Conservation (phyloP, 1,140 invertebrate species). For the Sweltsa coloradensis region DNA sequence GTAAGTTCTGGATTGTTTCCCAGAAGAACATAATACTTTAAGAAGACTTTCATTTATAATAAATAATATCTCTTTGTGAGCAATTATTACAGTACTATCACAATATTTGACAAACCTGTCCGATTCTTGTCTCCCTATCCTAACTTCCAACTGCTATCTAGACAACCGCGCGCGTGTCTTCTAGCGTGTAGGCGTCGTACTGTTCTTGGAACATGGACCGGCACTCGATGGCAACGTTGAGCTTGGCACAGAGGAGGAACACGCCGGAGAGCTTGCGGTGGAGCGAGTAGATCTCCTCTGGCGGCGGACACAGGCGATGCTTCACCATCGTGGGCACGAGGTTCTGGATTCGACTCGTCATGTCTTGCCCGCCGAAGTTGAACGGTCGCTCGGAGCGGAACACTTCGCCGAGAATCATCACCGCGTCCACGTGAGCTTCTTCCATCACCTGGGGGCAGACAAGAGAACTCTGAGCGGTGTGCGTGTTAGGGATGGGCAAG, state of each 20-base stretch:
- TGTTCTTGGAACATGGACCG: constrained; percentile 75
- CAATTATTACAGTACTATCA: too few relatives aligned
- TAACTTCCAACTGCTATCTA: too few relatives aligned
- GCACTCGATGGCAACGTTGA: constrained; percentile 78
- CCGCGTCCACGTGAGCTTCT: constrained; percentile 86
- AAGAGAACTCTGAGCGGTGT: too few relatives aligned
- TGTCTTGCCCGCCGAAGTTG: constrained; percentile 78
- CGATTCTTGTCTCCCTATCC: too few relatives aligned
- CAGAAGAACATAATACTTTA: too few relatives aligned
- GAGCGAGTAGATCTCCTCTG: constrained; percentile 96
- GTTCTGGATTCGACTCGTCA: constrained; percentile 60
- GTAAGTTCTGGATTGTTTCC: too few relatives aligned
- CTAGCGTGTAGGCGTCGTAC: constrained; percentile 50
- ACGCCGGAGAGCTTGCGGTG: constrained; percentile 96
- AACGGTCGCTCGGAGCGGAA: constrained; percentile 66
- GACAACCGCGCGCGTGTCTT: too few relatives aligned
- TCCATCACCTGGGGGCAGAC: constrained; percentile 86
- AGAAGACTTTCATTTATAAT: too few relatives aligned
- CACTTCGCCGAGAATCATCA: constrained; percentile 91
- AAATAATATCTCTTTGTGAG: too few relatives aligned
- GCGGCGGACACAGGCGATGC: constrained; percentile 90
- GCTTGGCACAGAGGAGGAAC: constrained; percentile 87
- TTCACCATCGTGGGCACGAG: constrained; percentile 91
- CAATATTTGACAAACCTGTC: too few relatives aligned
- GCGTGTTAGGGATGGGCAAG: too few relatives aligned